Percentiles rank a stretch among this genome's conserved stretches.
Conservation (phyloP, 2,888 invertebrate genomes). For the Hybos culiciformis region DNA sequence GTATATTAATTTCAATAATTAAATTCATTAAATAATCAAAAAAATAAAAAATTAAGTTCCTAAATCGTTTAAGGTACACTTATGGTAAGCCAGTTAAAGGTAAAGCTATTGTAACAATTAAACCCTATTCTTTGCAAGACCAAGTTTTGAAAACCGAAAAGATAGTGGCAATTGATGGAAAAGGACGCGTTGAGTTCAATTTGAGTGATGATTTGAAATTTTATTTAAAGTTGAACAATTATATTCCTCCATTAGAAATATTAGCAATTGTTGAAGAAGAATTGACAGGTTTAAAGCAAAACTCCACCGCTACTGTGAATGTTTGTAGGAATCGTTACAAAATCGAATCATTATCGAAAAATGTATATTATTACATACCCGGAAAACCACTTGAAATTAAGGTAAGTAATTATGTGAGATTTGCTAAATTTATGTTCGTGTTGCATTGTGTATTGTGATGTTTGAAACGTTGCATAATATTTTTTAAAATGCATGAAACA, state of each 20-base stretch:
- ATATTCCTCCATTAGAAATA: conserved; percentile 33
- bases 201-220: conserved; percentile 39
- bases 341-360: conserved; percentile 43
- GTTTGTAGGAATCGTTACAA: conserved; percentile 66
- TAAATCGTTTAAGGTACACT: too few species aligned
- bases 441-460: too few species aligned
- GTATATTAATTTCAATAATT: too few species aligned
- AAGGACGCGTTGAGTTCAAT: conserved; percentile 58
- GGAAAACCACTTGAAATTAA: conserved; percentile 71
- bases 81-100: conserved; percentile 80
- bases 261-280: conserved; percentile 85
- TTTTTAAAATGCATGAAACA: too few species aligned
- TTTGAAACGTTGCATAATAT: too few species aligned
- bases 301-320: conserved; percentile 55
- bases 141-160: conserved; percentile 43
- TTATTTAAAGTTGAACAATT: too few species aligned
- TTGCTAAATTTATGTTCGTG: too few species aligned
- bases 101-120: conserved; percentile 65
- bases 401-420: too few species aligned
- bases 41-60: too few species aligned
- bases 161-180: conserved; percentile 51
- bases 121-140: conserved; percentile 38
- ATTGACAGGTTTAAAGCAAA: conserved; percentile 67
- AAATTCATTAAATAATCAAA: too few species aligned
- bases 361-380: conserved; percentile 76